Conservation (phyloP, 2,113 vertebrate species). For the Balaenoptera acutorostrata region DNA sequence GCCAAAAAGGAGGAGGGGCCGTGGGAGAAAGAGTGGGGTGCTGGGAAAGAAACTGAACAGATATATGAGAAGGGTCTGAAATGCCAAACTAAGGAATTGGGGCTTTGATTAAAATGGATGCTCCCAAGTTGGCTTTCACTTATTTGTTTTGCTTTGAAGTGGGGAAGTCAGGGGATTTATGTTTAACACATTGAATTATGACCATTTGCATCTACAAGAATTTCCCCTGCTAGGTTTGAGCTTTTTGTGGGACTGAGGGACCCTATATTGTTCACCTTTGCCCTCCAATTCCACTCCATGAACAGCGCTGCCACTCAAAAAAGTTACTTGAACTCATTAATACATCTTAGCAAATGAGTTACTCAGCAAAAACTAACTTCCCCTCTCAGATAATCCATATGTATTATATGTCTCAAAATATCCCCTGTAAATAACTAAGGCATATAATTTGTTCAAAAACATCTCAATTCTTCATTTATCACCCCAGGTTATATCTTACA, state of each 20-base stretch:
- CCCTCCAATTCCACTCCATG: background rate
- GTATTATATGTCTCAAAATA: background rate
- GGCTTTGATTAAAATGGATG: background rate
- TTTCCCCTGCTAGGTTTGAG: background rate
- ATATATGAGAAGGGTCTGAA: background rate
- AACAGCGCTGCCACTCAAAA: background rate
- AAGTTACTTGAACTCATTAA: background rate
- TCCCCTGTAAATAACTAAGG: conserved; percentile 20
- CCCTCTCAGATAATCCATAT: conserved; percentile 18
- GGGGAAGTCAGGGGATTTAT: background rate
- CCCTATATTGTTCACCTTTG: background rate
- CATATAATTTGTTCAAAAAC: background rate
- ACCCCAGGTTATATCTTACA: conserved; percentile 48
- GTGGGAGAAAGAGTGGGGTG: background rate
- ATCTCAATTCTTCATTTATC: background rate
- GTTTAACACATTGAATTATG: background rate
- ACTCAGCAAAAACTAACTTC: background rate
- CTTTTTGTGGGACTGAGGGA: background rate
- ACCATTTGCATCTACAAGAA: background rate
- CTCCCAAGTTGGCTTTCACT: background rate
- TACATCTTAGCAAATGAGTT: background rate
- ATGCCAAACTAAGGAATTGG: background rate
- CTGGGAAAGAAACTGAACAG: background rate
- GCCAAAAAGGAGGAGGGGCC: background rate
- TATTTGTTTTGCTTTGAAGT: background rate